Conservation (phyloP, 2,888 invertebrate genomes). For the Hypercompe scribonia region DNA sequence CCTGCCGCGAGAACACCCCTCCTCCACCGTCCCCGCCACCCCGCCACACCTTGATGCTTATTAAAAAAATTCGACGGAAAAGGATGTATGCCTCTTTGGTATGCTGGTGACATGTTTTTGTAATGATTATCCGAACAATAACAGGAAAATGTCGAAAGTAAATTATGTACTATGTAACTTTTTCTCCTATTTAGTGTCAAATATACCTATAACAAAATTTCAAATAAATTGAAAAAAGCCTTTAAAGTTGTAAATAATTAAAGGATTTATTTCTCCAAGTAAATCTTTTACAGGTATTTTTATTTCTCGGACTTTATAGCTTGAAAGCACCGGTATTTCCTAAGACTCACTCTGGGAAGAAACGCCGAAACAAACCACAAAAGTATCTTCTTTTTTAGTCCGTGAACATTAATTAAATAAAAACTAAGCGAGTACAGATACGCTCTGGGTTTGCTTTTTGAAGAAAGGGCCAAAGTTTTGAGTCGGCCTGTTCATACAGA, state of each 20-base stretch:
- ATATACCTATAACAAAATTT: not conserved
- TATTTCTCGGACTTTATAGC: too few relatives aligned
- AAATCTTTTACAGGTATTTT: too few relatives aligned
- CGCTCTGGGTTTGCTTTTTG: too few relatives aligned
- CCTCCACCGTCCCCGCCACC: slow-evolving; percentile 35
- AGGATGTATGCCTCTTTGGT: slow-evolving; percentile 57
- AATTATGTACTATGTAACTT: not conserved
- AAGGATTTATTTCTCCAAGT: too few relatives aligned
- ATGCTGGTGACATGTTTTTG: slow-evolving; percentile 42
- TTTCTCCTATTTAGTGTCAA: not conserved
- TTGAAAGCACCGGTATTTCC: too few relatives aligned
- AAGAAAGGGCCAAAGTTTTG: too few relatives aligned
- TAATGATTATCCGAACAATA: slow-evolving; percentile 35
- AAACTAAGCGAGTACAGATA: too few relatives aligned
- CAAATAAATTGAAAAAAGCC: not conserved
- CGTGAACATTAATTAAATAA: too few relatives aligned
- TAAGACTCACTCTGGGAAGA: too few relatives aligned
- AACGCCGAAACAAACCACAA: too few relatives aligned
- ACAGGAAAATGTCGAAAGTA: not conserved
- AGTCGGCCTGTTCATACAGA: too few relatives aligned
- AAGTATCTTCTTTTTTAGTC: too few relatives aligned
- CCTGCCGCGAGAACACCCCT: slow-evolving; percentile 22
- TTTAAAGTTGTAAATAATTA: not conserved
- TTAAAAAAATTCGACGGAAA: slow-evolving; percentile 59
- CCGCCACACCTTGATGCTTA: slow-evolving; percentile 62